Base-by-base conservation (phyloP, 2,797 vertebrate species). In the Anisognathus igniventris region DNA sequence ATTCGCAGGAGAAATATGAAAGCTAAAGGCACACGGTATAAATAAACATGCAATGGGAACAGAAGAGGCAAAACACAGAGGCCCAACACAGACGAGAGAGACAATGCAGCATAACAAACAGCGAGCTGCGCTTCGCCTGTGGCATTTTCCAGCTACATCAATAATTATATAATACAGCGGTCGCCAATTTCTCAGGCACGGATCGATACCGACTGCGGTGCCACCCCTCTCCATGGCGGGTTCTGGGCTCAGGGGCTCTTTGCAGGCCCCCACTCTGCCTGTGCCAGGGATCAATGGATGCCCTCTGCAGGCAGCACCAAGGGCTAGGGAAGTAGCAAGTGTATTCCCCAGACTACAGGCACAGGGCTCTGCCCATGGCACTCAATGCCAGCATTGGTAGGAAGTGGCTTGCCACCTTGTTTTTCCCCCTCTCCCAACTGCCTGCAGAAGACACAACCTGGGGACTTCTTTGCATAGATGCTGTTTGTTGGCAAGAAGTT, bases 21-120 rank as follows among this genome's bases (percentile, higher is more conserved):
- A 97, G 96, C 94, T 97, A 97, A 98, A 97, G 93, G 93, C 95
- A 96, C 91, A 81, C 23, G 5, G 90, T 96, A 98, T 98, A 98
- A 98, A 98, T 98, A 98, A 98, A 98, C 97, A 98, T 98, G 95
- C 95, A 97, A 96, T 97, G 97, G 97, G 97, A 98, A 98, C 97
- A 97, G 33, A 58, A 96, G 94, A 97, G 96, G 82, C 27, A 96
- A 95, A 97, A 96, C 96, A 93, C 89, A 74, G 95, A 90, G 42
- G 94, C 94, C 96, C 90, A 80, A 81, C 19, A 75, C 96, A 96
- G 96, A 90, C 10, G 22, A 94, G 96, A 96, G 95, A 98, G 95
- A 98, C 97, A 97, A 98, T 95, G 94, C 96, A 97, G 98, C 96
- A 98, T 97, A 98, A 98, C 97, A 98, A 98, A 98, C 28, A 98